Conservation (phyloP, 2,113 vertebrate genomes). For the Callorhinus ursinus region DNA sequence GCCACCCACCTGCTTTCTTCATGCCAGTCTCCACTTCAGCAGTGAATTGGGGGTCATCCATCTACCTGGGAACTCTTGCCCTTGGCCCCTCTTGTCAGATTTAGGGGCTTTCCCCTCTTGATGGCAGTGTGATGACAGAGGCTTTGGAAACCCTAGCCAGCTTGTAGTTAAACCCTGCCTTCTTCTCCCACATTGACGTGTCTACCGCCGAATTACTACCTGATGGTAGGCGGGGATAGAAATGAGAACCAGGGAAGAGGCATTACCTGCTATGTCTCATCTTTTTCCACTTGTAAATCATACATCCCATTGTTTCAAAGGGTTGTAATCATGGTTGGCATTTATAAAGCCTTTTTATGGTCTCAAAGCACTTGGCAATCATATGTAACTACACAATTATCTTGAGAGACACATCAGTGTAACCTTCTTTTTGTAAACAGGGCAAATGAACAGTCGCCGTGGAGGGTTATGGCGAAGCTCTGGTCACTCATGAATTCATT, state of each 20-base stretch:
- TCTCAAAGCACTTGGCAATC: slow-evolving; percentile 52
- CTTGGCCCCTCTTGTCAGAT: neutral
- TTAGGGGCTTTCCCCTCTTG: neutral
- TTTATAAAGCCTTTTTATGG: slow-evolving; percentile 59
- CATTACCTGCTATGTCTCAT: slow-evolving; percentile 36
- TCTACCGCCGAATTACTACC: neutral
- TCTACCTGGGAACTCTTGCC: neutral
- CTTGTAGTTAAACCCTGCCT: neutral
- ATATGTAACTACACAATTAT: slow-evolving; percentile 62
- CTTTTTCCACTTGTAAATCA: slow-evolving; percentile 58
- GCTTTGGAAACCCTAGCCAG: neutral
- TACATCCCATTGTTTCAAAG: slow-evolving; percentile 67
- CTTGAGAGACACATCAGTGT: slow-evolving; percentile 28
- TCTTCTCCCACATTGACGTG: neutral
- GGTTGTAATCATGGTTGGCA: slow-evolving; percentile 63
- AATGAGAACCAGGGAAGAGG: neutral
- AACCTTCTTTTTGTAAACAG: slow-evolving; percentile 40
- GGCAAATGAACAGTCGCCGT: neutral
- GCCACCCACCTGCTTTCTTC: neutral
- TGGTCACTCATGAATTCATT: neutral
- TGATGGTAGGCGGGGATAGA: slow-evolving; percentile 19
- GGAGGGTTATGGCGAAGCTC: neutral
- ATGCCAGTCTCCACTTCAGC: neutral
- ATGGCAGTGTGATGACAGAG: neutral
- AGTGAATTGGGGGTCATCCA: no score